Conservation (phyloP, 2,888 invertebrate genomes). For the Drosophila neotestacea region DNA sequence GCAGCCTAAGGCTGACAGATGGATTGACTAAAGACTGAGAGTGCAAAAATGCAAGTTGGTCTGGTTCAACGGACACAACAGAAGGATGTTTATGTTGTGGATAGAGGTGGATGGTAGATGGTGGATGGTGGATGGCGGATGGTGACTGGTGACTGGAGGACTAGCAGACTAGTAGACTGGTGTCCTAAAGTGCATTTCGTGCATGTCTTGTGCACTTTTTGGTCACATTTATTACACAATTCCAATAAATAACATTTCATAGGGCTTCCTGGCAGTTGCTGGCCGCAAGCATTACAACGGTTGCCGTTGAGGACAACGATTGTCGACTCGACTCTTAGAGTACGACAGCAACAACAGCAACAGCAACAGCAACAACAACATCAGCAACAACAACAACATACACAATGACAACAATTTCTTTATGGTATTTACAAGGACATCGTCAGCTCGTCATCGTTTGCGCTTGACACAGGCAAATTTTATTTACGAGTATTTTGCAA, state of each 20-base stretch:
- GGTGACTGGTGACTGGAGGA: neutral
- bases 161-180: neutral
- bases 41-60: conserved; percentile 7
- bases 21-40: conserved; percentile 6
- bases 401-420: conserved; percentile 60
- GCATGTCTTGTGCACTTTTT: conserved; percentile 71
- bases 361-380: neutral
- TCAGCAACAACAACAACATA: conserved; percentile 4
- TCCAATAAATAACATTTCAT: conserved; percentile 72
- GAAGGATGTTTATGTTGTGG: conserved; percentile 15
- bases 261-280: conserved; percentile 48
- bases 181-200: conserved; percentile 46
- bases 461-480: conserved; percentile 49
- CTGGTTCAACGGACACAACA: conserved; percentile 11
- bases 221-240: conserved; percentile 73
- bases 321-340: conserved; percentile 16
- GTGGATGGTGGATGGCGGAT: neutral
- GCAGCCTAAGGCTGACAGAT: conserved; percentile 10
- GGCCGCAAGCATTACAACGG: conserved; percentile 35
- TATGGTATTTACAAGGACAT: conserved; percentile 69
- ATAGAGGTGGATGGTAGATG: conserved; percentile 4
- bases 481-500: conserved; percentile 59
- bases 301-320: conserved; percentile 35
- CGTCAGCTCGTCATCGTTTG: conserved; percentile 71
- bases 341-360: conserved; percentile 9